Conservation (phyloP, 2,888 invertebrate species). For the Limnephilus marmoratus region DNA sequence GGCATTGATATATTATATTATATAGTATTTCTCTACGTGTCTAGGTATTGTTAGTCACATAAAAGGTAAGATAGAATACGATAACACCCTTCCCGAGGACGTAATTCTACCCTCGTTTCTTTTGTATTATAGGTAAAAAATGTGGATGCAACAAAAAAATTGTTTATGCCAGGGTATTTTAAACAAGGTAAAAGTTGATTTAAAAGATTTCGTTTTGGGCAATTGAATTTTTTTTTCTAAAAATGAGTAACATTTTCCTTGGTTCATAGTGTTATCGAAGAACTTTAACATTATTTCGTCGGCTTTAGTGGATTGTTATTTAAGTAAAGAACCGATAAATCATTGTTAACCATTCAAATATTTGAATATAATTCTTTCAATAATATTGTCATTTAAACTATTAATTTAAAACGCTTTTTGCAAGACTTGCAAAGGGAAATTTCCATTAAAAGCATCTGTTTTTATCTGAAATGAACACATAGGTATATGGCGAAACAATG, state of each 20-base stretch:
- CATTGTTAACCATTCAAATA: not conserved
- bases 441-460: constrained; percentile 5
- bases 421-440: not conserved
- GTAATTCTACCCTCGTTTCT: not conserved
- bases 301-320: not conserved
- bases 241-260: not conserved
- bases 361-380: not conserved
- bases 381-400: not conserved
- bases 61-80: constrained; percentile 7
- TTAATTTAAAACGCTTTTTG: not conserved
- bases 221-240: too few relatives aligned
- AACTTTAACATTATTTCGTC: not conserved
- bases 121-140: not conserved
- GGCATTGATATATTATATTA: too few relatives aligned
- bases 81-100: not conserved
- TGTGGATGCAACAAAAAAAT: not conserved
- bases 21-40: too few relatives aligned
- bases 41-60: constrained; percentile 5
- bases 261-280: not conserved
- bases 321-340: not conserved
- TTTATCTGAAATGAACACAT: not conserved
- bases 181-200: not conserved
- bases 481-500: not conserved
- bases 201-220: not conserved
- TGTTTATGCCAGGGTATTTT: not conserved